A percentile compares a stretch with the other conserved stretches of the same genome.
phyloP scores from a whole-genome alignment of 1,140 invertebrate genomes.

The Pseudomyrmex flavicornis region DNA sequence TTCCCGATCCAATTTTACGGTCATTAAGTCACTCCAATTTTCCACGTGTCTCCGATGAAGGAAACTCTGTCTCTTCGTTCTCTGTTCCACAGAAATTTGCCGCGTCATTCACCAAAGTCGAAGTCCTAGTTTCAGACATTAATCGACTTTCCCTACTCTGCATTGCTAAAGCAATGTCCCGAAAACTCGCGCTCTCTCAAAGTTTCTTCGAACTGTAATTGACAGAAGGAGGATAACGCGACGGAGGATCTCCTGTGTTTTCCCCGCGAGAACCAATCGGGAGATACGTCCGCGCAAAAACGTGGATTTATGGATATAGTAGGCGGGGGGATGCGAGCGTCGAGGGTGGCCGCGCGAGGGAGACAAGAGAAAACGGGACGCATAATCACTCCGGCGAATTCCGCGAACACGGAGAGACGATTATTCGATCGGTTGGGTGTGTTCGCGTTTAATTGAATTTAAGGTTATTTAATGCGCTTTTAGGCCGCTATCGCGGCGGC shows the following conservation, averaged over 20 bases:
- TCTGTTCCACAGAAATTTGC: neutral
- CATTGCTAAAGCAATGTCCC: neutral
- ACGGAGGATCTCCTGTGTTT: constrained; percentile 28
- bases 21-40: neutral
- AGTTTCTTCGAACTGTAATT: constrained; percentile 72
- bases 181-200: constrained; percentile 8
- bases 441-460: constrained; percentile 83
- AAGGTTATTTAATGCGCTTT: constrained; percentile 84
- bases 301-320: constrained; percentile 79
- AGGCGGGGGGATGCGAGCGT: constrained; percentile 69
- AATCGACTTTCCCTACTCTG: neutral
- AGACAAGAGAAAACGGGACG: constrained; percentile 14
- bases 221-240: constrained; percentile 67
- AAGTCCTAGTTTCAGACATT: neutral
- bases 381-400: constrained; percentile 81
- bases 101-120: neutral
- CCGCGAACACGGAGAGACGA: constrained; percentile 69
- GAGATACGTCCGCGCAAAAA: constrained; percentile 72
- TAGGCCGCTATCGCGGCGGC: constrained; percentile 69
- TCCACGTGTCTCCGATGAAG: neutral
- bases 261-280: constrained; percentile 78
- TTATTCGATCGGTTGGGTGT: constrained; percentile 78
- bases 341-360: neutral
- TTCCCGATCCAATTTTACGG: constrained; percentile 14
- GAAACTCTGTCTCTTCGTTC: neutral